phyloP scores from a whole-genome alignment of 2,113 vertebrate species.

The Paradisaea rubra region DNA sequence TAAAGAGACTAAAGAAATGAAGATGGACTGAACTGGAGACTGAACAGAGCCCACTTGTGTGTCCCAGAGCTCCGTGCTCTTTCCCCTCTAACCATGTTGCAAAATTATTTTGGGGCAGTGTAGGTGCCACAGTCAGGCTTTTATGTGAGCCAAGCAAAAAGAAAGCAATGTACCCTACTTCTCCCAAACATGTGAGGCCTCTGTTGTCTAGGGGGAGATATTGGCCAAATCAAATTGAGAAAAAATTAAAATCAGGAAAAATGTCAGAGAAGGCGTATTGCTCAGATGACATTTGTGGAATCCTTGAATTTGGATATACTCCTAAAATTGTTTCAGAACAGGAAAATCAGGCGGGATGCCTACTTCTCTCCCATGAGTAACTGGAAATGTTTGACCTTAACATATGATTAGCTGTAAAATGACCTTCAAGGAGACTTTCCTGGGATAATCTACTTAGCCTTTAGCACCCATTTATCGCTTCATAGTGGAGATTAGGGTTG shows the following conservation, averaged over 20 bases:
- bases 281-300: neutral
- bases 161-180: neutral
- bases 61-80: neutral
- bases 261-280: neutral
- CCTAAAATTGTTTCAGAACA: neutral
- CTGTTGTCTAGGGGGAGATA: neutral
- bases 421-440: conserved; percentile 33
- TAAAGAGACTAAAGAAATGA: neutral
- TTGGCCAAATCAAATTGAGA: neutral
- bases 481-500: neutral
- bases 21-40: neutral
- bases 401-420: conserved; percentile 24
- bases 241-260: neutral
- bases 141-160: neutral
- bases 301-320: neutral
- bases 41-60: neutral
- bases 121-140: neutral
- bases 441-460: conserved; percentile 50
- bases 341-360: neutral
- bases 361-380: neutral
- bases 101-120: neutral
- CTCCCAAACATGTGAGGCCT: neutral
- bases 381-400: conserved; percentile 15
- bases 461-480: conserved; percentile 44
- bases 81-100: neutral